These are phyloP conservation scores for Discoglossus pictus DNA, from an alignment of 2,797 vertebrate genomes.

Conservation along the genomic window DNA sequence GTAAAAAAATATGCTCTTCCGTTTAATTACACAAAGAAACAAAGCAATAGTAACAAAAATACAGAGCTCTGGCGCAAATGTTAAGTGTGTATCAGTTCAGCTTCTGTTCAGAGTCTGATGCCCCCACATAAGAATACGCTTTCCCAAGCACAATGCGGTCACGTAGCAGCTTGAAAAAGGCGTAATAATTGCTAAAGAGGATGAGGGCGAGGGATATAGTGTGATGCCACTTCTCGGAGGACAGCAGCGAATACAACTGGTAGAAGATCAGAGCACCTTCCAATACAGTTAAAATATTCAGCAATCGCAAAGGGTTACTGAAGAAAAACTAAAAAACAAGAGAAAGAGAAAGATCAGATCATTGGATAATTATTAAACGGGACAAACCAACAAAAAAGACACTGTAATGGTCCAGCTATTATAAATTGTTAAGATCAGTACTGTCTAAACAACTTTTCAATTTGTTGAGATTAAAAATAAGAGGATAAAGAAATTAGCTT, in stretches of 20 bases:
- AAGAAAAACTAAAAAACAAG: slow-evolving; percentile 87
- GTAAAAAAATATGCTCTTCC: slow-evolving; percentile 94
- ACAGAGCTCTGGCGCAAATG: slow-evolving; percentile 79
- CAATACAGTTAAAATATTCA: slow-evolving; percentile 94
- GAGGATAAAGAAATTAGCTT: too few species aligned
- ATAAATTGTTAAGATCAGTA: too few species aligned
- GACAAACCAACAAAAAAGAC: too few species aligned
- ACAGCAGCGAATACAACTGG: slow-evolving; percentile 93
- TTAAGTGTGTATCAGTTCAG: slow-evolving; percentile 66
- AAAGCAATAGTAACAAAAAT: slow-evolving; percentile 94
- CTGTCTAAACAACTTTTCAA: too few species aligned
- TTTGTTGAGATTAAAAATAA: too few species aligned
- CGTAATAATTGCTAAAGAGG: slow-evolving; percentile 98
- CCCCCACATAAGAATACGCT: slow-evolving; percentile 86
- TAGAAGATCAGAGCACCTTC: slow-evolving; percentile 97
- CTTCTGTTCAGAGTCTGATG: slow-evolving; percentile 87
- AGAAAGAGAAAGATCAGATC: background rate
- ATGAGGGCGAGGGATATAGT: slow-evolving; percentile 95
- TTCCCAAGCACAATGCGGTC: slow-evolving; percentile 96
- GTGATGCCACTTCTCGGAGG: slow-evolving; percentile 98
- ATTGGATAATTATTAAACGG: too few species aligned
- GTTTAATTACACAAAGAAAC: slow-evolving; percentile 83
- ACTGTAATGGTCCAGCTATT: too few species aligned
- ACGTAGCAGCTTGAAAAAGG: slow-evolving; percentile 96
- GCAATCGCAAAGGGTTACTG: slow-evolving; percentile 95